Percentiles rank a stretch among this genome's conserved stretches.
phyloP scores from a whole-genome alignment of 2,797 vertebrate genomes.

The Scolopax rusticola region DNA sequence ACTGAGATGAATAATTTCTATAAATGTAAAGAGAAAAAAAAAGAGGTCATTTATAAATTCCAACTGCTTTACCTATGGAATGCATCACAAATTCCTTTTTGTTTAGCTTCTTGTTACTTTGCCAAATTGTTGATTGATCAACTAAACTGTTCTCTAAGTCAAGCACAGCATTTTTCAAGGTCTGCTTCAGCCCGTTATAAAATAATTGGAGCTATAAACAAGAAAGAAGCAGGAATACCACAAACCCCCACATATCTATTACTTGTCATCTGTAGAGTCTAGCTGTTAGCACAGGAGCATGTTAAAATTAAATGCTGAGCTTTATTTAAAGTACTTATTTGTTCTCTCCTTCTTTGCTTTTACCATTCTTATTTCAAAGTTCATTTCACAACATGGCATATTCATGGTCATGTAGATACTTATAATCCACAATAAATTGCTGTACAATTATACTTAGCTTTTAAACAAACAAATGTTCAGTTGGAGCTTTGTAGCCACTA shows the following conservation, averaged over 20 bases:
- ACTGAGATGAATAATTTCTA: not conserved
- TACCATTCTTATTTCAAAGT: slow-evolving; percentile 23
- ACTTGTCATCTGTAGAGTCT: slow-evolving; percentile 57
- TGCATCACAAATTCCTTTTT: not conserved
- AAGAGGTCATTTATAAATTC: not conserved
- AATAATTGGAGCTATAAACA: slow-evolving; percentile 66
- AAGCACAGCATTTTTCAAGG: slow-evolving; percentile 50
- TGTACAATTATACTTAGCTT: not conserved
- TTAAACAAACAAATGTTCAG: not conserved
- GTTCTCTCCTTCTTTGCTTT: slow-evolving; percentile 19
- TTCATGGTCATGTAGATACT: slow-evolving; percentile 7
- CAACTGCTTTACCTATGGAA: not conserved
- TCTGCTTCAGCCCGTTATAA: slow-evolving; percentile 60
- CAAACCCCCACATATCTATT: slow-evolving; percentile 62
- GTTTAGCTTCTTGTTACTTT: slow-evolving; percentile 10
- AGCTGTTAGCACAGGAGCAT: slow-evolving; percentile 35
- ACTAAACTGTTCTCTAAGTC: slow-evolving; percentile 45
- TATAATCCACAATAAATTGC: not conserved
- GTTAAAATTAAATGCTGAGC: slow-evolving; percentile 57
- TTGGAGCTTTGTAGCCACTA: not conserved
- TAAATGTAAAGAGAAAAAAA: not conserved
- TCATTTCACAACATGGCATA: not conserved
- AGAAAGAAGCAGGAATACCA: slow-evolving; percentile 38
- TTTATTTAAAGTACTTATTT: slow-evolving; percentile 39
- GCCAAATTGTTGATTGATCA: not conserved